Percentiles rank a stretch among this genome's conserved stretches.
phyloP scores from a whole-genome alignment of 1,140 invertebrate genomes.

The Panulirus ornatus region DNA sequence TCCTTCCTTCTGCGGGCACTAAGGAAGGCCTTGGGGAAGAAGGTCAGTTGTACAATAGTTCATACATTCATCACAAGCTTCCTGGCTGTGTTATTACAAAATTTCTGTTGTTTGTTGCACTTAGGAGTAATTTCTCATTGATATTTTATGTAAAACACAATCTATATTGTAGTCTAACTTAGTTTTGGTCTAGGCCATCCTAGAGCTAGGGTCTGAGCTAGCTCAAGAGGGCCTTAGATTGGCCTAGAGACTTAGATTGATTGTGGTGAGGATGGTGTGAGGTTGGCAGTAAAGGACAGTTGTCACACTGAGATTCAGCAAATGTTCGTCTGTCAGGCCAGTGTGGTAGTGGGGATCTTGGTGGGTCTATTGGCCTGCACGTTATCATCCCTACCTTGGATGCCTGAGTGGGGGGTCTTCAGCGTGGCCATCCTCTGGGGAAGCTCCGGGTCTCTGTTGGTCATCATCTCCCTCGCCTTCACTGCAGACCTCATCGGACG shows the following conservation, averaged over 20 bases:
- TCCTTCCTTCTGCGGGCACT: slow-evolving; percentile 85
- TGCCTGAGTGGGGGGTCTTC: slow-evolving; percentile 81
- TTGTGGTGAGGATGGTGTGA: not conserved
- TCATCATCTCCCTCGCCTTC: slow-evolving; percentile 93
- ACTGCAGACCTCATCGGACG: slow-evolving; percentile 94
- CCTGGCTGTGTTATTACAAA: no score
- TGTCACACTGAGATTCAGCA: not conserved
- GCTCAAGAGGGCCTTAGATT: not conserved
- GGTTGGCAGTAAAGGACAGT: not conserved
- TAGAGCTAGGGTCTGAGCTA: not conserved
- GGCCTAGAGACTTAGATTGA: not conserved
- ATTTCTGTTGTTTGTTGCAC: no score
- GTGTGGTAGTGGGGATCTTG: slow-evolving; percentile 62
- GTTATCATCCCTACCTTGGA: slow-evolving; percentile 47
- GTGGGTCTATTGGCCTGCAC: slow-evolving; percentile 41
- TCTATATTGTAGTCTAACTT: not conserved
- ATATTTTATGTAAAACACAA: not conserved
- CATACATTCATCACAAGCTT: no score
- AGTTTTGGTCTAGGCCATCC: not conserved
- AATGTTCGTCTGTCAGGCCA: not conserved
- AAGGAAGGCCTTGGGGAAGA: slow-evolving; percentile 84
- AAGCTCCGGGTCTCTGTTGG: slow-evolving; percentile 88
- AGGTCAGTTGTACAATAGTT: no score
- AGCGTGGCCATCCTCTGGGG: slow-evolving; percentile 87
- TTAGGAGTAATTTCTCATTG: no score